phyloP scores from a whole-genome alignment of 1,140 invertebrate species.

The Meloidogyne hapla region DNA sequence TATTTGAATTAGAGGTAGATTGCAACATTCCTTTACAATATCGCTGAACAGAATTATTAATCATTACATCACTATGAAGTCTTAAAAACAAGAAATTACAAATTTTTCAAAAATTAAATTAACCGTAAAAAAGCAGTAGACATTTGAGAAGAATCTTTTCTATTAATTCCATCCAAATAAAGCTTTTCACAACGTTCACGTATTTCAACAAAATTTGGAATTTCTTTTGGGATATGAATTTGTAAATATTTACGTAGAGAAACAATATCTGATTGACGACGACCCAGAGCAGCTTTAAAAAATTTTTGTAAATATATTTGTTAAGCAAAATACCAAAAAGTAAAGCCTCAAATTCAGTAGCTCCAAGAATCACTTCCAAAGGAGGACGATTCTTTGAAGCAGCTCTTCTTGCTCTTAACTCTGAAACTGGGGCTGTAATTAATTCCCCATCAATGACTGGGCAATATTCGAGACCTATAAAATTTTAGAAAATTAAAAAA shows the following conservation, averaged over 20 bases:
- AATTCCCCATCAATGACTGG: constrained; percentile 47
- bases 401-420: constrained; percentile 12
- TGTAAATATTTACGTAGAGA: constrained; percentile 41
- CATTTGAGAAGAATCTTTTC: constrained; percentile 31
- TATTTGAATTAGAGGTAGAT: not conserved
- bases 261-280: constrained; percentile 43
- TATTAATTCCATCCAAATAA: constrained; percentile 34
- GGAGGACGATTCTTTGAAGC: constrained; percentile 3
- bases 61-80: constrained; percentile 46
- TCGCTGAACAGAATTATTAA: constrained; percentile 47
- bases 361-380: constrained; percentile 45
- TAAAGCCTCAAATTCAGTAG: constrained; percentile 45
- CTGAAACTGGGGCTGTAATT: constrained; percentile 28
- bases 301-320: not conserved
- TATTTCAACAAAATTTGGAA: constrained; percentile 28
- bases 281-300: constrained; percentile 37
- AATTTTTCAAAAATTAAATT: not conserved
- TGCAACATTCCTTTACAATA: constrained; percentile 44
- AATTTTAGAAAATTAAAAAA: not conserved
- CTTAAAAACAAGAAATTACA: not conserved
- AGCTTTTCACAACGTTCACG: constrained; percentile 33
- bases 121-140: constrained; percentile 13
- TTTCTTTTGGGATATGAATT: constrained; percentile 40
- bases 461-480: constrained; percentile 47
- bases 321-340: constrained; percentile 38